Conservation (phyloP, 1,140 invertebrate species). For the Tetramorium simillimum region DNA sequence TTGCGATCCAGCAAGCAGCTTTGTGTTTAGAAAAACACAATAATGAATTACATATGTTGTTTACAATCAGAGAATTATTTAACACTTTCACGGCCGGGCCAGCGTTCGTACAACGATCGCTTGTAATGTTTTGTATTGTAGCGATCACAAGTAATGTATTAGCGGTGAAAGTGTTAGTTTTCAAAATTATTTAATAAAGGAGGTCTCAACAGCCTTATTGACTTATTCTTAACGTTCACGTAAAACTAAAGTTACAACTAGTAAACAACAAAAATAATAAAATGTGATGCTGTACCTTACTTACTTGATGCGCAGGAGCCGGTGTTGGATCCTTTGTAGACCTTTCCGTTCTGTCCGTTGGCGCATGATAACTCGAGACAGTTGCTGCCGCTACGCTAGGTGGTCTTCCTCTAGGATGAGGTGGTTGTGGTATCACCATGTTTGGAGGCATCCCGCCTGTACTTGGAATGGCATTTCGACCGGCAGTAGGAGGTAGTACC, state of each 20-base stretch:
- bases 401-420: constrained; percentile 83
- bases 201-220: background rate
- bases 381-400: constrained; percentile 75
- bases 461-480: constrained; percentile 82
- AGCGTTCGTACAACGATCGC: constrained; percentile 4
- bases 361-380: constrained; percentile 83
- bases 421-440: constrained; percentile 88
- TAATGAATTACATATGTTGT: constrained; percentile 67
- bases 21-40: constrained; percentile 80
- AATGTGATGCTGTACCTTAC: constrained; percentile 63
- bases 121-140: background rate
- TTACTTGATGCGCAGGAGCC: constrained; percentile 82
- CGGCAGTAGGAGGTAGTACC: constrained; percentile 86
- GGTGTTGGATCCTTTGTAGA: constrained; percentile 85
- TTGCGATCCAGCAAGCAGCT: constrained; percentile 84
- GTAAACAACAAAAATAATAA: constrained; percentile 12
- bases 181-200: constrained; percentile 9
- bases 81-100: constrained; percentile 43
- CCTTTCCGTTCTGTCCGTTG: constrained; percentile 83
- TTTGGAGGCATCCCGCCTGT: constrained; percentile 85
- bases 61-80: constrained; percentile 47
- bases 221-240: background rate
- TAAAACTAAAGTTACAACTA: constrained; percentile 5
- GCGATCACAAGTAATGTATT: constrained; percentile 33
- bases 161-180: constrained; percentile 40